Percentiles rank a stretch among this genome's conserved stretches.
Conservation (phyloP, 2,113 vertebrate species). For the Otis tarda region DNA sequence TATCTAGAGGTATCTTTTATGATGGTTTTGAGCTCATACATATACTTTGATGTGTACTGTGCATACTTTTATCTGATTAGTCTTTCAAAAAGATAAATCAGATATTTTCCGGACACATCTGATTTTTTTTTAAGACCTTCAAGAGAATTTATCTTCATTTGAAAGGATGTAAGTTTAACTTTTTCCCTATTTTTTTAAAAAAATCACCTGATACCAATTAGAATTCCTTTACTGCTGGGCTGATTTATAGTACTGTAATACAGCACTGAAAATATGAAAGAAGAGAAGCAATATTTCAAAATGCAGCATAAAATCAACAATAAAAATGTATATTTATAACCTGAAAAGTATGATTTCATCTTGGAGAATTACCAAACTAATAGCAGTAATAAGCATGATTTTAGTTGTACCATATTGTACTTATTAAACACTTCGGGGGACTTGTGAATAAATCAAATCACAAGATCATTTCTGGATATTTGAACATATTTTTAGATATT, state of each 20-base stretch:
- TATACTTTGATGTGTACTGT: slow-evolving; percentile 36
- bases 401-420: slow-evolving; percentile 84
- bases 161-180: slow-evolving; percentile 67
- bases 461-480: slow-evolving; percentile 81
- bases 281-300: slow-evolving; percentile 87
- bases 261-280: slow-evolving; percentile 85
- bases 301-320: slow-evolving; percentile 85
- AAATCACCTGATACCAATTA: slow-evolving; percentile 86
- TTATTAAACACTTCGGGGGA: slow-evolving; percentile 84
- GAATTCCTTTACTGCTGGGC: slow-evolving; percentile 76
- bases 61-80: slow-evolving; percentile 61
- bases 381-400: slow-evolving; percentile 84
- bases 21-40: not conserved
- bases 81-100: slow-evolving; percentile 65
- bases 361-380: slow-evolving; percentile 86
- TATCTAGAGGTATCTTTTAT: not conserved
- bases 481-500: slow-evolving; percentile 81
- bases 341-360: slow-evolving; percentile 88
- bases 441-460: slow-evolving; percentile 85
- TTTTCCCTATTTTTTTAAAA: slow-evolving; percentile 55
- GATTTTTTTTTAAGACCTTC: slow-evolving; percentile 52
- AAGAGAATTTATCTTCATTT: slow-evolving; percentile 62
- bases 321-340: slow-evolving; percentile 89
- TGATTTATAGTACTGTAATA: slow-evolving; percentile 85
- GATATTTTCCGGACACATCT: slow-evolving; percentile 46